Evolutionary conservation across 2,797 vertebrate genomes (phyloP).

Genomic region (Silurus aristotelis): DNA sequence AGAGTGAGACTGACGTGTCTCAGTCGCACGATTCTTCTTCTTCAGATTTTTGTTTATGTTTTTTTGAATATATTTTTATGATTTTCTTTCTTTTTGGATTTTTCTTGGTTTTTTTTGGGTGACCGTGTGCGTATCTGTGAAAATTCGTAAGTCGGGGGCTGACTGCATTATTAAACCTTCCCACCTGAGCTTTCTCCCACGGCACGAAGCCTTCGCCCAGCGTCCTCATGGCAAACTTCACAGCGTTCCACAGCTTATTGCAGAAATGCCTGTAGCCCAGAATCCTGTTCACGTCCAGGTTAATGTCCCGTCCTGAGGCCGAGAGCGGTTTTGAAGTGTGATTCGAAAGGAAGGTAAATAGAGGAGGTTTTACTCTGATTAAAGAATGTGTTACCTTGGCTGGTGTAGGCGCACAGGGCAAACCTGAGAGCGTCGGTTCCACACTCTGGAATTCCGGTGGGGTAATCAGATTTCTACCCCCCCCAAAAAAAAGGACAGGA

Average conservation of each 20-base stretch:
- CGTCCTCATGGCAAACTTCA: conserved; percentile 86
- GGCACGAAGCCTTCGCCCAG: conserved; percentile 84
- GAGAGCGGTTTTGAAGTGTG: background rate
- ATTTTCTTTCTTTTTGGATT: too few relatives aligned
- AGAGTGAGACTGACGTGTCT: too few relatives aligned
- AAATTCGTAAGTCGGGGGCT: too few relatives aligned
- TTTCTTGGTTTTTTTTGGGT: too few relatives aligned
- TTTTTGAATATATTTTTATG: too few relatives aligned
- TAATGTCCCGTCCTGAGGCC: conserved; percentile 86
- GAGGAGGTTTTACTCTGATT: too few relatives aligned
- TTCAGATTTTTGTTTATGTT: too few relatives aligned
- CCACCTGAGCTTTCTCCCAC: conserved; percentile 76
- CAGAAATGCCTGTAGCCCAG: conserved; percentile 92
- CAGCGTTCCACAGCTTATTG: conserved; percentile 95
- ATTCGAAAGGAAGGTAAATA: background rate
- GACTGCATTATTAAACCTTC: conserved; percentile 11
- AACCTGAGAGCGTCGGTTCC: conserved; percentile 84
- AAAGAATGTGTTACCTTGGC: conserved; percentile 73
- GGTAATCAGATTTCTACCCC: conserved; percentile 79
- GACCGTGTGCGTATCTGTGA: too few relatives aligned
- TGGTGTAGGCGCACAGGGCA: conserved; percentile 82
- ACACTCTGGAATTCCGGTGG: conserved; percentile 82
- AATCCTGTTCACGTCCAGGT: conserved; percentile 91
- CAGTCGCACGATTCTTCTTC: too few relatives aligned
- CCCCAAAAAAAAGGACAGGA: background rate